Evolutionary conservation across 2,797 vertebrate genomes (phyloP).

Genomic region (Amphiprion clarkii): DNA sequence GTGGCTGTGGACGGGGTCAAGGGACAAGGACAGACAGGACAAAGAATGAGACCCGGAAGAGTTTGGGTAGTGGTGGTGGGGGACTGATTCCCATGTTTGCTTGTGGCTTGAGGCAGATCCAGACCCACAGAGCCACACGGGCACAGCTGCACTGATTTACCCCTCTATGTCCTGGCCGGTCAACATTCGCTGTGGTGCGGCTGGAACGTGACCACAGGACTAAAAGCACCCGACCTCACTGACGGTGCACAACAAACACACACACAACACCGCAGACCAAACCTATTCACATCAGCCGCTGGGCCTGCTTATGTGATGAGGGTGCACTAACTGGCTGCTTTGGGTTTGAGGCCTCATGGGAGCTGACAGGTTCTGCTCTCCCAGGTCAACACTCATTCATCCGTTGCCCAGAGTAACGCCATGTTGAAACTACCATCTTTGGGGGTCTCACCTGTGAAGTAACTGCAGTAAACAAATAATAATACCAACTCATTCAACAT

Average conservation of each 20-base stretch:
- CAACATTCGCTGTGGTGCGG: slow-evolving; percentile 71
- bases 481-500: not conserved
- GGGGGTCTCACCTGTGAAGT: slow-evolving; percentile 4
- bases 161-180: slow-evolving; percentile 78
- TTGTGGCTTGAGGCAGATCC: slow-evolving; percentile 50
- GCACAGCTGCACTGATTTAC: slow-evolving; percentile 87
- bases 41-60: slow-evolving; percentile 73
- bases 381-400: not conserved
- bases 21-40: slow-evolving; percentile 45
- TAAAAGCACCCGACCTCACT: not conserved
- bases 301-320: slow-evolving; percentile 38
- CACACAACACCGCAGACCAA: slow-evolving; percentile 35
- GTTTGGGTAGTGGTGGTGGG: slow-evolving; percentile 21
- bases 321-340: slow-evolving; percentile 76
- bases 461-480: not conserved
- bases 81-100: slow-evolving; percentile 18
- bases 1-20: slow-evolving; percentile 79
- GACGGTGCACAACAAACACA: slow-evolving; percentile 36
- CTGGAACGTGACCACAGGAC: slow-evolving; percentile 74
- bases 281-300: slow-evolving; percentile 75
- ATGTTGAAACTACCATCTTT: not conserved
- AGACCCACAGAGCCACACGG: slow-evolving; percentile 48
- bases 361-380: not conserved
- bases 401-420: not conserved
- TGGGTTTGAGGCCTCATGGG: slow-evolving; percentile 8